Conservation (phyloP, 2,113 vertebrate species). For the Chaenogobius annularis region DNA sequence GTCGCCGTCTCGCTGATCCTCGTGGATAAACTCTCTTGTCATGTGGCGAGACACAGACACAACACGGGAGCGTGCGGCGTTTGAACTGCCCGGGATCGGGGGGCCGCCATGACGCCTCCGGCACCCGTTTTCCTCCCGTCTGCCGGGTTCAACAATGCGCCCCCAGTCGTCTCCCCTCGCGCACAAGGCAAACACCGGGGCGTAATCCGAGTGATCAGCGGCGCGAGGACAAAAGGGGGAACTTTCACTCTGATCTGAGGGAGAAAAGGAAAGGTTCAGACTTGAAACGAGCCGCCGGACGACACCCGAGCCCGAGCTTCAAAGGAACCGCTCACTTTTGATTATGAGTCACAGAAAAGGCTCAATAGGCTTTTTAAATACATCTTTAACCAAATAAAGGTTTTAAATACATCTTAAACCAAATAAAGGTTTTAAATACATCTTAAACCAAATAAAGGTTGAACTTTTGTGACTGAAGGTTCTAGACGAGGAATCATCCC, state of each 20-base stretch:
- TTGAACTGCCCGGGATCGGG: not conserved
- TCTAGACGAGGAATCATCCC: too few relatives aligned
- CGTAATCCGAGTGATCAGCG: conserved; percentile 1
- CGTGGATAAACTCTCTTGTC: not conserved
- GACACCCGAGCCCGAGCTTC: conserved; percentile 5
- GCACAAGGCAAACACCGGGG: not conserved
- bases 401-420: too few relatives aligned
- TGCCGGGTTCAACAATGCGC: not conserved
- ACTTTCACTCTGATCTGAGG: conserved; percentile 9
- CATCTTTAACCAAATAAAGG: too few relatives aligned
- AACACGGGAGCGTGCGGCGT: not conserved
- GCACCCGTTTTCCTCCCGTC: not conserved
- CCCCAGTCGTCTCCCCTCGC: not conserved
- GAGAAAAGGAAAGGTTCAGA: not conserved
- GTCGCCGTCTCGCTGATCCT: not conserved
- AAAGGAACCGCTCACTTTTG: not conserved
- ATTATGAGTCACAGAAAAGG: too few relatives aligned
- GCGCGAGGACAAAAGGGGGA: not conserved
- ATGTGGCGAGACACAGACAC: not conserved
- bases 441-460: too few relatives aligned
- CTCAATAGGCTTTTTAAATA: too few relatives aligned
- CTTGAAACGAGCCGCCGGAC: not conserved
- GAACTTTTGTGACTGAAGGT: too few relatives aligned
- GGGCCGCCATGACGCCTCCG: not conserved
- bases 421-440: too few relatives aligned